Evolutionary conservation across 2,797 vertebrate genomes (phyloP).

Genomic region (Pipistrellus kuhlii): DNA sequence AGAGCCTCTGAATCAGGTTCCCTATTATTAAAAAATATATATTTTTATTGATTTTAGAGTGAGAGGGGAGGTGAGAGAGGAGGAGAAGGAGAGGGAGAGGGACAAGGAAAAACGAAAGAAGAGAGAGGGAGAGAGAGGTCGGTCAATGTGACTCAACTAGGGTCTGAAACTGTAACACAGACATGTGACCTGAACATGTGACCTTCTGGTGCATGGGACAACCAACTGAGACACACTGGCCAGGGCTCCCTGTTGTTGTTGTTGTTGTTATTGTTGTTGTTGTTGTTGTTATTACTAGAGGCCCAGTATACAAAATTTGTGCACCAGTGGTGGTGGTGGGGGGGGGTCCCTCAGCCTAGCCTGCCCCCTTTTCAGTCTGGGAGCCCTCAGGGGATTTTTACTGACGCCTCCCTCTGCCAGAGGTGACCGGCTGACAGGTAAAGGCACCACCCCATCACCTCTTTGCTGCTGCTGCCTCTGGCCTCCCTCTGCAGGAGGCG

Average conservation of each 20-base stretch:
- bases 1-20: not conserved
- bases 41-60: not conserved
- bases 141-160: not conserved
- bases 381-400: no score
- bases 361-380: no score
- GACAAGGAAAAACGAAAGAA: not conserved
- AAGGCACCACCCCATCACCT: no score
- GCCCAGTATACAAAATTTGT: no score
- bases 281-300: no score
- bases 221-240: not conserved
- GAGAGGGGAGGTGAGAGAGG: not conserved
- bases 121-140: not conserved
- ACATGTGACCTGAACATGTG: not conserved
- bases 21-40: not conserved
- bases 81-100: not conserved
- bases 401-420: no score
- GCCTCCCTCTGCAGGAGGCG: no score
- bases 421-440: no score
- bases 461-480: no score
- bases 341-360: no score
- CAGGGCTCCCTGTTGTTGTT: not conserved
- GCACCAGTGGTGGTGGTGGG: no score
- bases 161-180: not conserved
- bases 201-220: not conserved
- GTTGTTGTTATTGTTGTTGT: no score